Evolutionary conservation across 2,797 vertebrate species (phyloP), one percentile per base, ranked within the genome.

Genomic region (Staurois parvus): DNA sequence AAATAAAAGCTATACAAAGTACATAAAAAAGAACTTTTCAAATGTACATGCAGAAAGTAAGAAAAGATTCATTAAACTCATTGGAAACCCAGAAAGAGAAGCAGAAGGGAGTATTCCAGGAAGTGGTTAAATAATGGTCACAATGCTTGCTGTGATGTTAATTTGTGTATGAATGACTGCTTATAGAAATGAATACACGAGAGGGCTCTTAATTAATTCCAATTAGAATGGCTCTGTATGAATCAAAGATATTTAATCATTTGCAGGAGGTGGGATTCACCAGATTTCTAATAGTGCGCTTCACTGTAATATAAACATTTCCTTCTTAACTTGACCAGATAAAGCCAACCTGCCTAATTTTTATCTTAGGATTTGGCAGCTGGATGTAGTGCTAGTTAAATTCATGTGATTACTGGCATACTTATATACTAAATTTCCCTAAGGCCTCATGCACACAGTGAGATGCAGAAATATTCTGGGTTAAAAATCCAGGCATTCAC

Each of bases 1-100:
- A 68, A 76, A 84, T 76, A 68, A 42, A 76, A 76, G 76, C 62
- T 28, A 30, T 59, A 74, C 24, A 70, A 69, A 75, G 26, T 26
- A 67, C 21, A 48, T 34, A 26, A 17, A 48, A 34, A 59, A 34
- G 13, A 52, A 76, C 72, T 76, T 70, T 68, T 30, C 32, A 80
- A 67, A 70, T 26, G 10, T 59, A 59, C 52, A 10, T 24, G 21
- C 21, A 40, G 72, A n/a, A 56, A 9, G 28, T 19, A 32, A 28
- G n/a, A 37, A 59, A 17, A 34, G 52, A 72, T 13, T 21, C 40
- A 81, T 81, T 59, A 70, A 8, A 10, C 56, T 40, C 40, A 37
- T 37, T 70, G 48, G 45, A 81, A 72, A 56, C 26, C 24, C 26
- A n/a, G n/a, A 45, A 24, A 15, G 67, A n/a, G 56, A 72, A 40